Conservation (phyloP, 2,113 vertebrate genomes). For the Laterallus jamaicensis region DNA sequence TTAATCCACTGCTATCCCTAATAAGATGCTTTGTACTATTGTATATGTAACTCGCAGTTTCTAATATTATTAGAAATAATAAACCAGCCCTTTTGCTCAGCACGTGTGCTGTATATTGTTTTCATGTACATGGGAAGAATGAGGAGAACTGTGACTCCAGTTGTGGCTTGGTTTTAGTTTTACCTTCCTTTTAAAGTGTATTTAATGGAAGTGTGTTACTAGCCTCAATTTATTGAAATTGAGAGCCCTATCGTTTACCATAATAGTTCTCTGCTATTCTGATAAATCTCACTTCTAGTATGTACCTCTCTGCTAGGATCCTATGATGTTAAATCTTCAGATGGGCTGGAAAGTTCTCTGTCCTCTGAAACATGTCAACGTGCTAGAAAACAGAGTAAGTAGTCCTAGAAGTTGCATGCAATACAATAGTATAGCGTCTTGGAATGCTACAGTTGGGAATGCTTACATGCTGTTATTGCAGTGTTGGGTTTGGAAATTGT, state of each 20-base stretch:
- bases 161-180: not conserved
- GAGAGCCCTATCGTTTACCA: accelerated
- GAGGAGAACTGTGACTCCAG: not conserved
- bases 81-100: accelerated
- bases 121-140: accelerated
- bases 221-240: accelerated
- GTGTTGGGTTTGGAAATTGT: not conserved
- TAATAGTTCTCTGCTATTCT: not conserved
- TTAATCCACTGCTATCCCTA: not conserved
- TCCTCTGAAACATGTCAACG: constrained; percentile 83
- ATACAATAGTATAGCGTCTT: accelerated
- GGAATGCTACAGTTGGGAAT: accelerated
- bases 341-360: constrained; percentile 71
- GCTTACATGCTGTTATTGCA: not conserved
- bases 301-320: constrained; percentile 78
- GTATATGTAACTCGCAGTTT: not conserved
- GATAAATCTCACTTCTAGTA: constrained; percentile 65
- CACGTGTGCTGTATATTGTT: accelerated
- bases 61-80: not conserved
- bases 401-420: not conserved
- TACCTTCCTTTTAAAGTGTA: accelerated
- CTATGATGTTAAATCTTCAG: constrained; percentile 77
- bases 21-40: not conserved
- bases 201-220: not conserved
- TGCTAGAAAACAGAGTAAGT: constrained; percentile 79